A percentile compares a stretch with the other conserved stretches of the same genome.
Evolutionary conservation across 2,888 invertebrate genomes (phyloP).

Genomic region (Nebria salina): DNA sequence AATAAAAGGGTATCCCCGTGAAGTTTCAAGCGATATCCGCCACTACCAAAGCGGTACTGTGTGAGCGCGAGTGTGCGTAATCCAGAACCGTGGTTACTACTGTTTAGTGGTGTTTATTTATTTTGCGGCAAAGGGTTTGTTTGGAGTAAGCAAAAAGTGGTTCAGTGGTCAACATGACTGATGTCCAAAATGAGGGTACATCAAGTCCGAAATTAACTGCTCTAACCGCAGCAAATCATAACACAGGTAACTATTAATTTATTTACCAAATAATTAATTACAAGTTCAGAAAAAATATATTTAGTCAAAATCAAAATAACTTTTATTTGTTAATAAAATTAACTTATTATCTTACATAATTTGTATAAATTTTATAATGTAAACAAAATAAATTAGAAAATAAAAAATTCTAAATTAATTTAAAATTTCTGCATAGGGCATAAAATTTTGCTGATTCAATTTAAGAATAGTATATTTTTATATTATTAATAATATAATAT

Average conservation of each 20-base stretch:
- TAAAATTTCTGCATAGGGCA: not conserved
- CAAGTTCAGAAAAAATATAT: no score
- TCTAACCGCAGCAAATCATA: conserved; percentile 17
- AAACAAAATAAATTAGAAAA: no score
- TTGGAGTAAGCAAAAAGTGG: not conserved
- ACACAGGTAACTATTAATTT: conserved; percentile 25
- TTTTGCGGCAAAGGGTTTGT: not conserved
- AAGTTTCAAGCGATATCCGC: not conserved
- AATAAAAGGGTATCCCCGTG: not conserved
- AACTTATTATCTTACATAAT: no score
- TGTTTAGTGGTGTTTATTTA: conserved; percentile 11
- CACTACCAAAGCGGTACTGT: not conserved
- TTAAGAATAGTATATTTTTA: no score
- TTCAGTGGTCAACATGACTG: conserved; percentile 26
- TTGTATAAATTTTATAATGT: no score
- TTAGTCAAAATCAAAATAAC: no score
- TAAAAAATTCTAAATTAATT: no score
- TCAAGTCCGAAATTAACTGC: not conserved
- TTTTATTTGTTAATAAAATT: no score
- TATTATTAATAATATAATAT: no score
- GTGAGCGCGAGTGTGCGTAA: conserved; percentile 1
- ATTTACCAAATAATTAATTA: not conserved
- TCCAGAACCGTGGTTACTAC: not conserved
- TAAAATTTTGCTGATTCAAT: not conserved
- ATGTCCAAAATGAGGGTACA: conserved; percentile 24